Evolutionary conservation across 2,113 vertebrate species (phyloP), one percentile per base, ranked within the genome.

Genomic region (Sylvietta virens): DNA sequence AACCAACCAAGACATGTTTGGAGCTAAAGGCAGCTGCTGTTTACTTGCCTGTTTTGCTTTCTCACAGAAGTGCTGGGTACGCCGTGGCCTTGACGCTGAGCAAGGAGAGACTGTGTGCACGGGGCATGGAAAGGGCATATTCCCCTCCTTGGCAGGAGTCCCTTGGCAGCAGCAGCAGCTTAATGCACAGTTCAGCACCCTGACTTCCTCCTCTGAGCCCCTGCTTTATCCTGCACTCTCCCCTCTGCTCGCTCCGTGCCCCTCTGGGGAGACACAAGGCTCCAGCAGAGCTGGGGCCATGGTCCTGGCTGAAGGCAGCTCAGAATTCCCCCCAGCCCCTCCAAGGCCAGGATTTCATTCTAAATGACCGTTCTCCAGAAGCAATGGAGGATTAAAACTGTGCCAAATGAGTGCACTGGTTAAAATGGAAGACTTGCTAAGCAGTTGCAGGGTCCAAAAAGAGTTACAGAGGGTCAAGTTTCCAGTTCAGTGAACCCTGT

Each of bases 341-440:
- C 65, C 0, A 0, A 44, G 56, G 35, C 35, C 65, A 66, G 56
- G 42, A 45, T 83, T 95, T 96, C 72, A 53, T 35, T 90, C 78
- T 66, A 78, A 89, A 83, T 42, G 44, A 26, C 45, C 1, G 6
- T 42, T 90, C 90, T 76, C 61, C 70, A 74, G 47, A 81, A 78
- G 73, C 87, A 88, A 20, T 66, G 92, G 89, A 92, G 94, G 88
- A 92, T 90, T 87, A 93, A 92, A 96, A 86, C 79, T 24, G 88
- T 62, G 69, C 95, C 92, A 86, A 95, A 86, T 88, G 95, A 96
- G 61, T 26, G 79, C 79, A 18, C 72, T 77, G 81, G 97, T 97
- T 97, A 96, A 97, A 95, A 88, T 96, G 93, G 93, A 94, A 96
- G 92, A 69, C 81, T 94, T 88, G 92, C 84, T 94, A 92, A 94